Base-by-base conservation (phyloP, 2,888 invertebrate genomes). In the Venustoraphidia nigricollis region DNA sequence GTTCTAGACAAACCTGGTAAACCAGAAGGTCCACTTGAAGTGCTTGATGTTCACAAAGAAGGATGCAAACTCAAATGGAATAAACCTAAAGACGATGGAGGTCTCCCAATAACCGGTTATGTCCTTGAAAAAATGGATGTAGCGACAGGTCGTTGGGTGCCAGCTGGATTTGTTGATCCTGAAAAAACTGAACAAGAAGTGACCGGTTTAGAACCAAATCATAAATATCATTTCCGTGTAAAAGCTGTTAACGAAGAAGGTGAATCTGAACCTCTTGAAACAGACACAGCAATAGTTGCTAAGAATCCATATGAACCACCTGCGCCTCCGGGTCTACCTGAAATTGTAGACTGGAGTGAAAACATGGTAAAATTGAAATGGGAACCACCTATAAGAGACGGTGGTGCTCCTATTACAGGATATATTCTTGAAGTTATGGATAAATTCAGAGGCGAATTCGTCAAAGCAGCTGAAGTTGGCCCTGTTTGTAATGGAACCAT, bases 161-260 rank as follows among this genome's bases (percentile, higher is more conserved):
- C 91, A 1, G 90, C 89, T 50, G 87, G 87, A 11, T 81, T 84
- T 51, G 80, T 85, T 13, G 86, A 86, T 58, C 83, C 89, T 1
- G 84, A 85, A 45, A 82, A 83, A 59, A 79, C 83, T 1, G 87
- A 90, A 58, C 83, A 86, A 54, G 83, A 86, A 55, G 76, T 93
- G 34, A 85, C 82, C 54, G 95, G 94, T 40, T 73, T 98, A 10
- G 92, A 93, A 66, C 91, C 94, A 47, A 92, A 92, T 54, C 90
- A 92, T 66, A 89, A 93, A 51, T 98, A 98, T 70, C 89, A 95
- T 64, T 99, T 99, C 80, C 79, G 98, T 50, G 94, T 98, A 1
- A 91, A 90, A 61, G 98, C 98, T 8, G 79, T 92, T 9, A 97
- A 97, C 66, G 92, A 93, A 60, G 93, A 96, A 66, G 98, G 98